These are phyloP conservation scores for Nemoura dubitans DNA, from an alignment of 2,888 invertebrate species.

Conservation along the genomic window DNA sequence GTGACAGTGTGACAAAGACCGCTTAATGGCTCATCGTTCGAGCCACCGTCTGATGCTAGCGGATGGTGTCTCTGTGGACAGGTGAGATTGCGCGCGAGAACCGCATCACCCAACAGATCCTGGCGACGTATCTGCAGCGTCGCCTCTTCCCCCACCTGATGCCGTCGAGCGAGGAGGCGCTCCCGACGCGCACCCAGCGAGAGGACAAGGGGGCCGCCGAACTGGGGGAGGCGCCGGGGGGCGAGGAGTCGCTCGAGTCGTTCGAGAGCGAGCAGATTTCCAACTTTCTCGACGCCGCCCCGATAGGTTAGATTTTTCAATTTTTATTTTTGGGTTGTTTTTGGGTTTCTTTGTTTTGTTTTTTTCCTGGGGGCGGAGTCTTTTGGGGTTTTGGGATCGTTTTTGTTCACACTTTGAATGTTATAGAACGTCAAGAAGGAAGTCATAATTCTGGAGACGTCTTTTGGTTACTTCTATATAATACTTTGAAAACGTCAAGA, in stretches of 20 bases:
- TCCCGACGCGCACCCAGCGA: constrained; percentile 62
- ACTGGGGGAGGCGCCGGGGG: constrained; percentile 69
- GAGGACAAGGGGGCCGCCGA: constrained; percentile 57
- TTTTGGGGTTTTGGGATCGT: too few relatives aligned
- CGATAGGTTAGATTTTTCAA: not conserved
- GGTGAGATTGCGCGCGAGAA: constrained; percentile 77
- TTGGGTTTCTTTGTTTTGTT: not conserved
- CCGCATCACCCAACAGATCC: constrained; percentile 78
- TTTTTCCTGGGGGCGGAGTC: too few relatives aligned
- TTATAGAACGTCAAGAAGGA: too few relatives aligned
- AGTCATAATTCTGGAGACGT: too few relatives aligned
- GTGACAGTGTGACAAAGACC: too few relatives aligned
- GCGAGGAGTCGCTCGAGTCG: constrained; percentile 69
- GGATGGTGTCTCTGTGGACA: constrained; percentile 50
- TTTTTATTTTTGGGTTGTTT: constrained; percentile 7
- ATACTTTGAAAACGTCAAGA: too few relatives aligned
- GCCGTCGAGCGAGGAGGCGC: constrained; percentile 47
- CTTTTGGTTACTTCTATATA: too few relatives aligned
- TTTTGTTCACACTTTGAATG: too few relatives aligned
- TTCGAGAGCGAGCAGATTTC: constrained; percentile 75
- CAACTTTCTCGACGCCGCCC: constrained; percentile 50
- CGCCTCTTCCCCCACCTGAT: constrained; percentile 68
- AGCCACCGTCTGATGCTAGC: too few relatives aligned
- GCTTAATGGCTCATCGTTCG: too few relatives aligned
- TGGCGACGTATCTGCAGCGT: constrained; percentile 77